Base-by-base conservation (phyloP, 2,113 vertebrate species). In the Oncorhynchus gorbuscha region DNA sequence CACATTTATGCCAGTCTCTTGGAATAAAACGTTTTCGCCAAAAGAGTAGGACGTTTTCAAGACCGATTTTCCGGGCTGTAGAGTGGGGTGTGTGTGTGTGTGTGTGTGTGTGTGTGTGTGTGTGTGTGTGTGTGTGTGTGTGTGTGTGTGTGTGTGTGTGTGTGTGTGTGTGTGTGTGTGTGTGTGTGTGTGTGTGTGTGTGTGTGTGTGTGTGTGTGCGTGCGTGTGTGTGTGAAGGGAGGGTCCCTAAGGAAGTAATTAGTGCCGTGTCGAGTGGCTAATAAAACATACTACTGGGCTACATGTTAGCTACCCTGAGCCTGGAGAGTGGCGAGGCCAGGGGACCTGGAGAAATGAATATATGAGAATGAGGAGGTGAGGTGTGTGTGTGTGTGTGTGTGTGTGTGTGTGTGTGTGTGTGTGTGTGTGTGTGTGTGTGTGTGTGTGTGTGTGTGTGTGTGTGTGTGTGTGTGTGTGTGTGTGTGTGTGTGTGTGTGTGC, bases 211-310 rank as follows among this genome's bases (percentile, higher is more conserved):
- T 24, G 24, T 24, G 24, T 24, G 59, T 8, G 6, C 3, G 59
- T 20, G 22, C 8, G 61, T 39, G 35, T 39, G 35, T 45, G 39
- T 45, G 39, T 2, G 8, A 45, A 84, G 84, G 87, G 85, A 70
- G 61, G 79, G 86, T 91, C 91, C 91, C 92, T 91, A 81, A 92
- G 91, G 91, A 93, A 91, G 91, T 90, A 91, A 93, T 93, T 92
- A 92, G 91, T 82, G 91, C 82, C 82, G 77, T 84, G 82, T 89
- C 84, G 85, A 85, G 84, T 87, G 82, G 79, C 90, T 91, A 91
- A 91, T 92, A 93, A 92, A 92, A 90, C 84, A 86, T 86, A 89
- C 85, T 39, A 39, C 35, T 45, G 74, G 87, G 81, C 88, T 90
- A 90, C 88, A 89, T 88, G 88, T 85, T 58, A 58, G 16, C 39